These are phyloP conservation scores for human DNA, from an alignment of 2,113 vertebrate genomes.

Conservation along the genomic window GRCh38 chr3:181082001-181082500, in stretches of 20 bases:
- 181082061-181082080: not conserved
- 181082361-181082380: not conserved
- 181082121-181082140: not conserved
- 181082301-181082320: not conserved
- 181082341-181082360: not conserved
- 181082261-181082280: not conserved
- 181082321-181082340: not conserved
- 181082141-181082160: not conserved
- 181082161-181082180: not conserved
- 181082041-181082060: not conserved
- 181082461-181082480: not conserved
- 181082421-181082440: not conserved
- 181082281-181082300: not conserved
- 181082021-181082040: not conserved
- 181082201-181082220: not conserved
- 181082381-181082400: not conserved
- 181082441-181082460: not conserved
- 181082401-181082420: not conserved
- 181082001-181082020: not conserved
- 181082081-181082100: not conserved
- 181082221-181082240: not conserved
- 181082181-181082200: not conserved
- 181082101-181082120: not conserved
- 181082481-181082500: not conserved
- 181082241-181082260: not conserved